Evolutionary conservation across 2,797 vertebrate genomes (phyloP), one percentile per base, ranked within the genome.

Genomic region (Tympanoctomys barrerae): DNA sequence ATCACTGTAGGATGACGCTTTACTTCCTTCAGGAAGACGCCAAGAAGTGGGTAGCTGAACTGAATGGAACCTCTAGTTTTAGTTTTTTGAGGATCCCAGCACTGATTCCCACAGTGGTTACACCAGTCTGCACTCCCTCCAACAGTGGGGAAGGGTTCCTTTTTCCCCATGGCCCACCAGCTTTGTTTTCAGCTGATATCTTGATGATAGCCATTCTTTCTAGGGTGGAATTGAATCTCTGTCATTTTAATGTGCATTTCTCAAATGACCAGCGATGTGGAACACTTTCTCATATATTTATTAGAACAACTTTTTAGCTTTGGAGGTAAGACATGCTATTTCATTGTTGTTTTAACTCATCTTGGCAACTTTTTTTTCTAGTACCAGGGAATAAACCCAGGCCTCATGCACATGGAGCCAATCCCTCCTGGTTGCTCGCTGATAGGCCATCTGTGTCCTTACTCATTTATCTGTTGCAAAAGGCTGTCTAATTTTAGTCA

Each of bases 401-500:
- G 21, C 52, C 54, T 73, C 39, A 21, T 33, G 31, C 26, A 62
- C 12, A 33, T 14, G 36, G 28, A 75, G 57, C 54, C 80, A 87
- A 61, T 26, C 87, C 49, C 24, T 87, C 49, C 33, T 49, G n/a
- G 36, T 39, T 61, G 71, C 70, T 85, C n/a, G 92, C 39, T 80
- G 87, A 39, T 31, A 46, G 84, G 73, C 70, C 57, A 9, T 83
- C 42, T 62, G 80, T 68, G 49, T 73, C 75, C 78, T 70, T 64
- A 64, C 59, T 89, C 54, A 36, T 52, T 83, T 59, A 66, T 26
- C 52, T 86, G 28, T 84, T 92, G 42, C 80, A 71, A 96, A 86
- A 92, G 79, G 13, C 70, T 21, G 49, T 22, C 90, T 80, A 71
- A 87, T 81, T 90, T 79, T 71, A 86, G 92, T 80, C 70, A 11